phyloP scores from a whole-genome alignment of 2,888 invertebrate species.

The Seira ritae region DNA sequence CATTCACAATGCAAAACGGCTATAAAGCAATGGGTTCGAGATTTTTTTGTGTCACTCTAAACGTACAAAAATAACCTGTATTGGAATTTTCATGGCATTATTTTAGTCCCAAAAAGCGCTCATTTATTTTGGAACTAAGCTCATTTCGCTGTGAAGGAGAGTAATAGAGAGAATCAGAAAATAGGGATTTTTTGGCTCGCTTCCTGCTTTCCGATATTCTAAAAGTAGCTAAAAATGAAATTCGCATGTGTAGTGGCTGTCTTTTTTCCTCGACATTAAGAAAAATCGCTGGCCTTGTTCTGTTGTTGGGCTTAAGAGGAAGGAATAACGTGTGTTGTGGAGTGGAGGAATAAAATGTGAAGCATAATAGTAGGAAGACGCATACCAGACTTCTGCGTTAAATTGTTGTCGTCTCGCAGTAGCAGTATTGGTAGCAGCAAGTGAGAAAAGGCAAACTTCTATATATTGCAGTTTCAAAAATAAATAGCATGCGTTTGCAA shows the following conservation, averaged over 20 bases:
- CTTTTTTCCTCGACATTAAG: constrained; percentile 48
- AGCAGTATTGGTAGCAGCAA: no score
- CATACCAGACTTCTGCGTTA: constrained; percentile 25
- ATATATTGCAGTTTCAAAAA: constrained; percentile 41
- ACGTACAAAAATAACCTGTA: constrained; percentile 54
- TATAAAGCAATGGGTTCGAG: constrained; percentile 19
- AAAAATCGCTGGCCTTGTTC: constrained; percentile 51
- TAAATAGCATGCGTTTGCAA: constrained; percentile 17
- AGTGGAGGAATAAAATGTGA: neutral
- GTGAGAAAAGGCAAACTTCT: constrained; percentile 32
- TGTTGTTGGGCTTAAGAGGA: constrained; percentile 1
- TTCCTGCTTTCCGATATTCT: constrained; percentile 69
- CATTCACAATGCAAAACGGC: neutral
- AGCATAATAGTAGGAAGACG: constrained; percentile 7
- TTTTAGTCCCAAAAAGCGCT: constrained; percentile 43
- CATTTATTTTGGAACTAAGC: constrained; percentile 32
- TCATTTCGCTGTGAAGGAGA: constrained; percentile 16
- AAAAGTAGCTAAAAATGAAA: constrained; percentile 69
- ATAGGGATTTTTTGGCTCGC: constrained; percentile 62
- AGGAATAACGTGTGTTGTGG: neutral
- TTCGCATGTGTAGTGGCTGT: constrained; percentile 52
- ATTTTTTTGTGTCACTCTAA: constrained; percentile 51
- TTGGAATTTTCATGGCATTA: constrained; percentile 36
- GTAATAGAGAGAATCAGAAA: constrained; percentile 27
- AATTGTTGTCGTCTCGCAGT: constrained; percentile 17